Evolutionary conservation across 2,888 invertebrate species (phyloP).

Genomic region (Vesta saturnalis): DNA sequence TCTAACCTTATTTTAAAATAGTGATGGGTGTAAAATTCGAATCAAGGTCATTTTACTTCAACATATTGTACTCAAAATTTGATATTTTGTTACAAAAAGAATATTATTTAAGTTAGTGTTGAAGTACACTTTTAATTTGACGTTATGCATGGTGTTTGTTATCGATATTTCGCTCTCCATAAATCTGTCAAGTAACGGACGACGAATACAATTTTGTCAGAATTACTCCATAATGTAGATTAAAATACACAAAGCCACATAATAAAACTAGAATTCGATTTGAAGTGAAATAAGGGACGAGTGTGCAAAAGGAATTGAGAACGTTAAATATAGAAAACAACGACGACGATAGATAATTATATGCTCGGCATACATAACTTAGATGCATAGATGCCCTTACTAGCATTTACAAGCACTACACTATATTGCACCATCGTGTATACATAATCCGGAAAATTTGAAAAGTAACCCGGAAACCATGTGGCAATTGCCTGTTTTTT

Average conservation of each 20-base stretch:
- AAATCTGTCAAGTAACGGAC: slow-evolving; percentile 33
- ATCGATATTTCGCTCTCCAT: slow-evolving; percentile 35
- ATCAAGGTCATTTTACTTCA: slow-evolving; percentile 58
- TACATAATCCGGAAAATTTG: slow-evolving; percentile 19
- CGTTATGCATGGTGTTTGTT: slow-evolving; percentile 18
- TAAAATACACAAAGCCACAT: slow-evolving; percentile 13
- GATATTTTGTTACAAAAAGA: not conserved
- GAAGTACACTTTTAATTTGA: slow-evolving; percentile 19
- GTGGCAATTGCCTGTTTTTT: slow-evolving; percentile 61
- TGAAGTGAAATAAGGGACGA: slow-evolving; percentile 21
- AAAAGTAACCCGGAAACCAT: slow-evolving; percentile 60
- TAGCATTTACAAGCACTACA: slow-evolving; percentile 25
- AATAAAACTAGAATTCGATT: slow-evolving; percentile 11
- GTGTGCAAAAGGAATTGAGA: slow-evolving; percentile 42
- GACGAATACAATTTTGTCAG: slow-evolving; percentile 6
- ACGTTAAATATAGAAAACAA: slow-evolving; percentile 51
- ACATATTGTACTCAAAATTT: slow-evolving; percentile 2
- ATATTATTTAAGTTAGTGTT: not conserved
- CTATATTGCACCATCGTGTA: slow-evolving; percentile 1
- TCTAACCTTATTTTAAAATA: slow-evolving; percentile 61
- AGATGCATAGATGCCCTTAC: slow-evolving; percentile 37
- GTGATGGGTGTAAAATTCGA: slow-evolving; percentile 62
- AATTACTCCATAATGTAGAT: slow-evolving; percentile 10
- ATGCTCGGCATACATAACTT: slow-evolving; percentile 32
- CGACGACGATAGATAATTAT: slow-evolving; percentile 41